Percentiles rank a stretch among this genome's conserved stretches.
phyloP scores from a whole-genome alignment of 2,113 vertebrate genomes.

The Motacilla tschutschensis region DNA sequence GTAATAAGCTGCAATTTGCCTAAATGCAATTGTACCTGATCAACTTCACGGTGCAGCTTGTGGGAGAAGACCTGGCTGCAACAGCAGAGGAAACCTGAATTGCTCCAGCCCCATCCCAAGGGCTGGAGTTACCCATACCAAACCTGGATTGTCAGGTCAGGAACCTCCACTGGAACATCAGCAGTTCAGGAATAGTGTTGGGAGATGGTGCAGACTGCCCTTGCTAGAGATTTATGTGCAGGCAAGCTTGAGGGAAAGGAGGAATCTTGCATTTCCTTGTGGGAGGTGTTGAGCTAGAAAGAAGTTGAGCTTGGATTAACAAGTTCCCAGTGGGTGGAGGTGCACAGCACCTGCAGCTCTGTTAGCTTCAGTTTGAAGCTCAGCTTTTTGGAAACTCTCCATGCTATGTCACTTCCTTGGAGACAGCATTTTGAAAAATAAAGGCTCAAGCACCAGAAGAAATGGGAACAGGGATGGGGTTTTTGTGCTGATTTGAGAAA shows the following conservation, averaged over 20 bases:
- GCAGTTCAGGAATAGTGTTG: neutral
- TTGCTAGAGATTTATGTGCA: neutral
- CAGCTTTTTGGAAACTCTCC: neutral
- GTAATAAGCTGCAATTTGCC: conserved; percentile 9
- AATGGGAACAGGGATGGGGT: neutral
- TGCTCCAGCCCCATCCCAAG: neutral
- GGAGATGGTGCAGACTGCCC: neutral
- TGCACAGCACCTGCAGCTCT: conserved; percentile 13
- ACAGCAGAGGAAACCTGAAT: neutral
- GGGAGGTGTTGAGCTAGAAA: conserved; percentile 16
- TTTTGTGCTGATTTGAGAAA: neutral
- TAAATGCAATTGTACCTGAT: neutral
- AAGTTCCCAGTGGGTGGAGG: conserved; percentile 4
- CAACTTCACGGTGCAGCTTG: rapidly evolving
- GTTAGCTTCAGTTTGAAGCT: neutral
- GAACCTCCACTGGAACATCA: neutral
- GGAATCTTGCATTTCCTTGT: neutral
- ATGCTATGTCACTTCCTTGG: neutral
- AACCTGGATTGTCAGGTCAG: neutral
- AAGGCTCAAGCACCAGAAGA: neutral
- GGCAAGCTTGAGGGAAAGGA: neutral
- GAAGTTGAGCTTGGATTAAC: neutral
- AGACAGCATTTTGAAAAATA: neutral
- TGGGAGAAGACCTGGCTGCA: neutral
- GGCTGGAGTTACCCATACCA: rapidly evolving